Evolutionary conservation across 2,888 invertebrate genomes (phyloP), one percentile per base, ranked within the genome.

Genomic region (Cantharis rustica): DNA sequence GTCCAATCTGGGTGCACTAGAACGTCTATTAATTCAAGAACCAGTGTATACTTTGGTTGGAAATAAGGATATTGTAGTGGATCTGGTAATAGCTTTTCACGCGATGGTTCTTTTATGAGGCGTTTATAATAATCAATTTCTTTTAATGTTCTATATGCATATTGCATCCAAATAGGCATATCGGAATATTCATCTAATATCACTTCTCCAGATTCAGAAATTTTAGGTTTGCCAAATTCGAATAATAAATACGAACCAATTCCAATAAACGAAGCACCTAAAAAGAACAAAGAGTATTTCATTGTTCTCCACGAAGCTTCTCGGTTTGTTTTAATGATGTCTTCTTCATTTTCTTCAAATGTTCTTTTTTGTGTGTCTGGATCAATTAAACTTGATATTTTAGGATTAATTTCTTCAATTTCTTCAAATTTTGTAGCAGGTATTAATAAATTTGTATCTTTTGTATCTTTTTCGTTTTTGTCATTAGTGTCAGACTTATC

Each of bases 1-100:
- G 98, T 98, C 99, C 99, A 99, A 87, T 99, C 98, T 0, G 99
- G 99, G 88, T 99, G 97, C 13, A 99, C 96, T 11, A 99, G 90
- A 9, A 99, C 93, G 85, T 98, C 98, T 26, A 96, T 98, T 90
- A 99, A 93, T 90, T 99, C 99, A 75, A 99, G 88, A 61, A 99
- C 95, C 17, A 99, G 90, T 0, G 99, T 99, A 88, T 98, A 99
- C 0, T 96, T 95, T 7, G 99, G 99, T 88, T 99, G 99, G 71
- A 91, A 90, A 88, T 98, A 99, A 0, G 98, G 99, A 79, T 94
- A 92, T 73, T 94, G 93, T 15, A 98, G 88, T 0, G 97, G 95
- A 88, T 99, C 98, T 3, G 99, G 99, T 77, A 99, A 90, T 7
- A 99, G 89, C 87, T 97, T 96, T 77, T 96, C 95, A 69, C 98